Evolutionary conservation across 2,797 vertebrate genomes (phyloP).

Genomic region (Capromys pilorides): DNA sequence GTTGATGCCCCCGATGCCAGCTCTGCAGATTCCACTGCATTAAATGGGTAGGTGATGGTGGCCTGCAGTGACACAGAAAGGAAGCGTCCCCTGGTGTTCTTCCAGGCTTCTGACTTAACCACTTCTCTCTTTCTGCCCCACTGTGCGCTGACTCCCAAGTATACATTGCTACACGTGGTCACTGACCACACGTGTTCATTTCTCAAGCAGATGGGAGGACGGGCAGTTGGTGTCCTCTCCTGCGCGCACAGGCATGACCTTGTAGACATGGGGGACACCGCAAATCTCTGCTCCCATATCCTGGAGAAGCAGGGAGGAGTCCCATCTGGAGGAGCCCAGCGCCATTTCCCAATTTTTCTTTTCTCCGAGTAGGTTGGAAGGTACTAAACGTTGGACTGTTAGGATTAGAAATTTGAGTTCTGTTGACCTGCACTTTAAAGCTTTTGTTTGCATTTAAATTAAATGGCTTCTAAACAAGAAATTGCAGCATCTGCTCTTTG

Average conservation of each 20-base stretch:
- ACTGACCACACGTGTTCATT: constrained; percentile 15
- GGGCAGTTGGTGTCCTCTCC: constrained; percentile 57
- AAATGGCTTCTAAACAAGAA: constrained; percentile 94
- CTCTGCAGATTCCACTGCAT: constrained; percentile 44
- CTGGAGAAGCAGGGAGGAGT: constrained; percentile 40
- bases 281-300: constrained; percentile 52
- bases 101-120: constrained; percentile 8
- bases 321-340: constrained; percentile 71
- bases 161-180: constrained; percentile 18
- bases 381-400: constrained; percentile 78
- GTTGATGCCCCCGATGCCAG: constrained; percentile 38
- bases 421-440: constrained; percentile 94
- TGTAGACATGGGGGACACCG: not conserved
- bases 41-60: constrained; percentile 42
- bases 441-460: constrained; percentile 89
- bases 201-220: constrained; percentile 66
- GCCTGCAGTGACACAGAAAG: constrained; percentile 66
- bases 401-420: constrained; percentile 87
- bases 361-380: constrained; percentile 75
- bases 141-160: constrained; percentile 36
- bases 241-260: constrained; percentile 71
- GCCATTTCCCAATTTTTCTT: constrained; percentile 73
- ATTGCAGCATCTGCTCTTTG: constrained; percentile 90
- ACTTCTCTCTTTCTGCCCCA: not conserved
- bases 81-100: constrained; percentile 45